phyloP scores from a whole-genome alignment of 1,140 invertebrate species.

The Apocrypta bakeri region DNA sequence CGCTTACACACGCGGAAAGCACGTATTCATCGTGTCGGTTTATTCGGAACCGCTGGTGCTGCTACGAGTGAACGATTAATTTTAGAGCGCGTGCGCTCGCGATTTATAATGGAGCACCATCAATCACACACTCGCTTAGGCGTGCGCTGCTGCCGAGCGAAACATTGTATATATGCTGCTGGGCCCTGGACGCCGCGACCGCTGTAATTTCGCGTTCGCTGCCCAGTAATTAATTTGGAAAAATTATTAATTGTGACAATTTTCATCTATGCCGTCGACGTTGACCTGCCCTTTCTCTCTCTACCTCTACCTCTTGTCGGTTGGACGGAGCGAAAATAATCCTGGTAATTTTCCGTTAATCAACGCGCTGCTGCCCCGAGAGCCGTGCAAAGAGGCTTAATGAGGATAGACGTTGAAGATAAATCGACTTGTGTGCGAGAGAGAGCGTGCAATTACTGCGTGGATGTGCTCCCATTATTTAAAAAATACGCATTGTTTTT shows the following conservation, averaged over 20 bases:
- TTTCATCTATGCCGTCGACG: constrained; percentile 54
- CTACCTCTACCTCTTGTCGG: not conserved
- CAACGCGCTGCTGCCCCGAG: constrained; percentile 13
- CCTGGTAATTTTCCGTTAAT: constrained; percentile 51
- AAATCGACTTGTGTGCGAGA: constrained; percentile 36
- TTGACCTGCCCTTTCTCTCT: not conserved
- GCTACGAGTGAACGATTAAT: constrained; percentile 65
- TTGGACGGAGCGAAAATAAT: constrained; percentile 41
- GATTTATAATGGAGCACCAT: constrained; percentile 70
- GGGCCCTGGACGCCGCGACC: constrained; percentile 17
- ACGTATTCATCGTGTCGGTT: constrained; percentile 62
- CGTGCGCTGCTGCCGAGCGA: not conserved
- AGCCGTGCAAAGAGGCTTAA: constrained; percentile 31
- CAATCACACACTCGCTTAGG: constrained; percentile 66
- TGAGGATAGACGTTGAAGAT: constrained; percentile 44
- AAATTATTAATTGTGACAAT: constrained; percentile 70
- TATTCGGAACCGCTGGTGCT: constrained; percentile 58
- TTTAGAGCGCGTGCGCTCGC: constrained; percentile 55
- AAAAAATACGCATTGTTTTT: constrained; percentile 23
- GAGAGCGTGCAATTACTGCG: constrained; percentile 13
- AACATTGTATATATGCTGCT: not conserved
- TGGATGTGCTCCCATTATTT: constrained; percentile 14
- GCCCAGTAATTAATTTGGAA: constrained; percentile 67
- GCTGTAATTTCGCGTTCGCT: constrained; percentile 51
- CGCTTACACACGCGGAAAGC: constrained; percentile 53